Evolutionary conservation across 1,140 invertebrate genomes (phyloP), one percentile per base, ranked within the genome.

Genomic region (Calliopsis andreniformis): DNA sequence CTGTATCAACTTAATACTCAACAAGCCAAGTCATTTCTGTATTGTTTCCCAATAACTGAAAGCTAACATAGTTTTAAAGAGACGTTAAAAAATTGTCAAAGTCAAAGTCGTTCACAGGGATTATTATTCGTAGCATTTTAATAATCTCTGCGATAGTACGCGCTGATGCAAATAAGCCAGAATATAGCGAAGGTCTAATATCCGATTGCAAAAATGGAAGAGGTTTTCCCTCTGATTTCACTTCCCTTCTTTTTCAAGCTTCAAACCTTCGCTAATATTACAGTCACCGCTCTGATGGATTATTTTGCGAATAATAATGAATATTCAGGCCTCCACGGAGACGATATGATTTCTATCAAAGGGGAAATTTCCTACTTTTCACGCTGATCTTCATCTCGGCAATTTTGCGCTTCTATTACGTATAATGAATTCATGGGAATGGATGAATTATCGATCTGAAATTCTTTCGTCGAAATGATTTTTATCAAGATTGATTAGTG

Each of bases 251-350:
- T 51, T 66, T 66, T 20, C 45, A 5, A n/a, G 30, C 30, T 66
- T 30, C 18, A 51, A 49, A 7, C 0, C 63, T 18, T 28, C 45
- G 10, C 16, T 35, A 5, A 2, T 20, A 66, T 51, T 18, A 12
- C 45, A 35, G 16, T 25, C 30, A 16, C 1, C n/a, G 43, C 47
- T 49, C n/a, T 18, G n/a, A 12, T 16, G 28, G 30, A 66, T 66
- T 25, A 51, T 66, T 49, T 66, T 23, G 5, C 45, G 20, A 66
- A 49, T 66, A 35, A 32, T 49, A 51, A 66, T 51, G 63, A 66
- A 66, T 66, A 66, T 66, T 66, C 63, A 66, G 30, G 23, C 14
- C 25, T 35, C 35, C 14, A 6, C 28, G 14, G 14, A 7, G 12
- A 7, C 30, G n/a, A 20, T 23, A 30, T 8, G 25, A 16, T 30